These are phyloP conservation scores for Narcine bancroftii DNA, from an alignment of 2,113 vertebrate genomes.

Conservation along the genomic window DNA sequence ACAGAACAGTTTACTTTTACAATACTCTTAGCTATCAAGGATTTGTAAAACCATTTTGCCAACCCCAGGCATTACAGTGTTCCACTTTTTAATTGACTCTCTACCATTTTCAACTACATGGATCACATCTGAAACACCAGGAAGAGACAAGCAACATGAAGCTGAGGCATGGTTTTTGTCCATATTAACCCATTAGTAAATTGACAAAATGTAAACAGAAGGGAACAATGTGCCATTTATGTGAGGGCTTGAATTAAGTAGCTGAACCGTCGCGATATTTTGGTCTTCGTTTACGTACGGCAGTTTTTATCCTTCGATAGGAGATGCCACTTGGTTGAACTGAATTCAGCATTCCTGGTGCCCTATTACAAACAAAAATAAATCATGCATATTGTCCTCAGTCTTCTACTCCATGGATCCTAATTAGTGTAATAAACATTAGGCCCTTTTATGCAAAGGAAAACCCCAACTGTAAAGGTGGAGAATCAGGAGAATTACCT, in stretches of 20 bases:
- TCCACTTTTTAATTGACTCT: neutral
- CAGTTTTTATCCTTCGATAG: slow-evolving; percentile 8
- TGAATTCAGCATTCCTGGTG: neutral
- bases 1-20: neutral
- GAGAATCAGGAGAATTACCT: too few relatives aligned
- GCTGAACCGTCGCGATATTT: neutral
- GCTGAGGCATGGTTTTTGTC: neutral
- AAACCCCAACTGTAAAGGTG: too few relatives aligned
- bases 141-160: too few relatives aligned
- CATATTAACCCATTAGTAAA: neutral
- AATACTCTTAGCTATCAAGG: neutral
- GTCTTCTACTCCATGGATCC: neutral
- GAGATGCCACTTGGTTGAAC: neutral
- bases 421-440: neutral
- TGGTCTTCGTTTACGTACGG: neutral
- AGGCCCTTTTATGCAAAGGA: too few relatives aligned
- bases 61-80: neutral
- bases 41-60: neutral
- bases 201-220: neutral
- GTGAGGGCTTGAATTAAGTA: neutral
- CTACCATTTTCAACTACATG: neutral
- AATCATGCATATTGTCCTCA: neutral
- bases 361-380: neutral
- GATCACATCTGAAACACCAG: neutral
- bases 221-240: neutral